phyloP scores from a whole-genome alignment of 2,113 vertebrate genomes.

The Rhodinocichla rosea region DNA sequence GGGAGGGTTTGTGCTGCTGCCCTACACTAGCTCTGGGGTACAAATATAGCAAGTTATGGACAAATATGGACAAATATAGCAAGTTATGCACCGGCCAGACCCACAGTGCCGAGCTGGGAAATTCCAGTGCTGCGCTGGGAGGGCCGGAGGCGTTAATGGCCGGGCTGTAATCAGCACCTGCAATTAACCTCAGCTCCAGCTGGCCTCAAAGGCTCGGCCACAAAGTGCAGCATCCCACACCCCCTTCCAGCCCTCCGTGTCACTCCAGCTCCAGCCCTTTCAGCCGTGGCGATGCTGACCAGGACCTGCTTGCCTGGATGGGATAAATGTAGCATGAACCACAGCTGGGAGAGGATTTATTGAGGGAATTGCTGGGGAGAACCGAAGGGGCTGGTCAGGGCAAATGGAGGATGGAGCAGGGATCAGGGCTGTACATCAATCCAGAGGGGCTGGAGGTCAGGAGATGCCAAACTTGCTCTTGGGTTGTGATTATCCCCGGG shows the following conservation, averaged over 20 bases:
- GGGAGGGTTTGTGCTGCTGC: not conserved
- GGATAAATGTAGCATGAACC: not conserved
- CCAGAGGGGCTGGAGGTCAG: not conserved
- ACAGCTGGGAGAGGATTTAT: not conserved
- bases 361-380: not conserved
- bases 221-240: not conserved
- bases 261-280: not conserved
- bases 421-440: fast-evolving
- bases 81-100: not conserved
- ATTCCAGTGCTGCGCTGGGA: not conserved
- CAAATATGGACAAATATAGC: conserved; percentile 36
- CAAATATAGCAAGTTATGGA: not conserved
- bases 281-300: fast-evolving
- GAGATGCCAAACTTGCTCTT: not conserved
- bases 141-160: not conserved
- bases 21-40: not conserved
- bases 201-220: not conserved
- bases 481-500: not conserved
- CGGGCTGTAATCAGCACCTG: conserved; percentile 32
- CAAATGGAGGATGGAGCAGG: fast-evolving
- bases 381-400: not conserved
- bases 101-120: not conserved
- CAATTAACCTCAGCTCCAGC: conserved; percentile 20
- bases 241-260: not conserved
- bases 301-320: not conserved